phyloP scores from a whole-genome alignment of 2,113 vertebrate species.

The Pseudorhombus dupliciocellatus region DNA sequence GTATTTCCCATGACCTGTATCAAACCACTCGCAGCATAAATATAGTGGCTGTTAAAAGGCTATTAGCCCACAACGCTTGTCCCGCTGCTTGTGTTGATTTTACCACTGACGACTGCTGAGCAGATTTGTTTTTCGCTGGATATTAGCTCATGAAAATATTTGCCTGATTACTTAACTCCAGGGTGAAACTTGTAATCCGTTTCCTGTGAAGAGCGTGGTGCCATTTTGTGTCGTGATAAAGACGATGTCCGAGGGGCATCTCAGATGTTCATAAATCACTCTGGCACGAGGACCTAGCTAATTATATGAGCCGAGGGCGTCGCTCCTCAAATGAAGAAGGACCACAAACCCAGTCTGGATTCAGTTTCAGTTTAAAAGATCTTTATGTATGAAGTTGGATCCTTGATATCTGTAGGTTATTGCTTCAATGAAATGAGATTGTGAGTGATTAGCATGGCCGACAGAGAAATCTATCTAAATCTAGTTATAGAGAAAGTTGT shows the following conservation, averaged over 20 bases:
- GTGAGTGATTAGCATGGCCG: conserved; percentile 15
- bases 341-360: conserved; percentile 36
- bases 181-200: conserved; percentile 52
- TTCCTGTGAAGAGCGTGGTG: conserved; percentile 44
- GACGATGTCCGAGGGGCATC: conserved; percentile 63
- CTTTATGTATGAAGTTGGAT: conserved; percentile 25
- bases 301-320: conserved; percentile 66
- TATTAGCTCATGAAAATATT: conserved; percentile 61
- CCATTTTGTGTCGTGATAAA: conserved; percentile 57
- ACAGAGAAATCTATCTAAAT: conserved; percentile 8
- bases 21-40: conserved; percentile 27
- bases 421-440: conserved; percentile 41
- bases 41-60: conserved; percentile 45
- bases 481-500: conserved; percentile 4
- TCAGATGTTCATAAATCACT: conserved; percentile 70
- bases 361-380: conserved; percentile 27
- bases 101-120: conserved; percentile 20
- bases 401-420: conserved; percentile 47
- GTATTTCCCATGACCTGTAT: conserved; percentile 35
- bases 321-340: conserved; percentile 48
- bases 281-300: conserved; percentile 54
- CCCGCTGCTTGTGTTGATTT: conserved; percentile 52
- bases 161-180: conserved; percentile 47
- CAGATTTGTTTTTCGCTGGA: conserved; percentile 27
- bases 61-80: conserved; percentile 38